Conservation (phyloP, 2,113 vertebrate species). For the Triplophysa siluroides region DNA sequence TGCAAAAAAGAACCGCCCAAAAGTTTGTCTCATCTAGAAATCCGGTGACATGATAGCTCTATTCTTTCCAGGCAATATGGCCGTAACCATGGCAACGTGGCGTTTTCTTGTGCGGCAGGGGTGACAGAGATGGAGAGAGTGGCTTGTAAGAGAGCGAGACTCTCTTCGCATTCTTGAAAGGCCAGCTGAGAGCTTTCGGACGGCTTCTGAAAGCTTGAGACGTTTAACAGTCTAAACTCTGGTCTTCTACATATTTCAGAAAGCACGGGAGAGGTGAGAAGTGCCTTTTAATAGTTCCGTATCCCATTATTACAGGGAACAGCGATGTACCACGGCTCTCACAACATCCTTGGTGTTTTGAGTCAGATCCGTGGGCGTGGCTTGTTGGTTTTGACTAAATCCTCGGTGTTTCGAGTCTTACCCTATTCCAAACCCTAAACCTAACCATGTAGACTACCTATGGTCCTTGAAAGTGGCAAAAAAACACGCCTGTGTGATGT, state of each 20-base stretch:
- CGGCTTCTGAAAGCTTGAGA: conserved; percentile 31
- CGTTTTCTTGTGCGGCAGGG: conserved; percentile 64
- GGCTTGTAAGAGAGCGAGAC: conserved; percentile 53
- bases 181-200: conserved; percentile 50
- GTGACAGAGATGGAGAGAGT: conserved; percentile 68
- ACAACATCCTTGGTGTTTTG: too few relatives aligned
- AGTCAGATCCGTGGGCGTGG: too few relatives aligned
- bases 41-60: conserved; percentile 57
- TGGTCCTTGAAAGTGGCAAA: too few relatives aligned
- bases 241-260: not conserved
- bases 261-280: conserved; percentile 16
- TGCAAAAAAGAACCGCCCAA: conserved; percentile 49
- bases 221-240: conserved; percentile 25
- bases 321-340: not conserved
- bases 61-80: conserved; percentile 64
- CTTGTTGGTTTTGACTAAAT: too few relatives aligned
- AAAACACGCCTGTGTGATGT: too few relatives aligned
- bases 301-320: not conserved
- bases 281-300: conserved; percentile 10
- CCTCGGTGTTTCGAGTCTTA: too few relatives aligned
- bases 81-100: conserved; percentile 67
- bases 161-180: conserved; percentile 65
- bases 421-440: too few relatives aligned
- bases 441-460: too few relatives aligned
- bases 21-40: conserved; percentile 47